Evolutionary conservation across 2,797 vertebrate species (phyloP).

Genomic region (Pseudomugil tenellus): DNA sequence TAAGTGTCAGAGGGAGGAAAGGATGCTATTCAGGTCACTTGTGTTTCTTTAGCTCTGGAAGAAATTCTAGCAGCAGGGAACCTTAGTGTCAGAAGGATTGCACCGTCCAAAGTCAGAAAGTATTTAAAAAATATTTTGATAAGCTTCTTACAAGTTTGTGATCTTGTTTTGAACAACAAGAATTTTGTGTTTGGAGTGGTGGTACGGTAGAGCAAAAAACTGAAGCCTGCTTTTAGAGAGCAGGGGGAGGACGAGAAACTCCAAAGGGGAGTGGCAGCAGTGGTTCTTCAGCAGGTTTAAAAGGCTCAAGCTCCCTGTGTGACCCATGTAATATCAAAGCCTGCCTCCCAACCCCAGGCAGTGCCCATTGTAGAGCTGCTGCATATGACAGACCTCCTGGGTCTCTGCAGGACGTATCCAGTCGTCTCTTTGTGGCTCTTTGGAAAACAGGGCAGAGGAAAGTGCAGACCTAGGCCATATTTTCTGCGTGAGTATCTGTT

Average conservation of each 20-base stretch:
- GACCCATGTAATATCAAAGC: slow-evolving; percentile 85
- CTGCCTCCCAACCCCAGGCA: slow-evolving; percentile 79
- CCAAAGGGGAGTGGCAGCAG: slow-evolving; percentile 63
- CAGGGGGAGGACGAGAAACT: slow-evolving; percentile 74
- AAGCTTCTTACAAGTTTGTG: neutral
- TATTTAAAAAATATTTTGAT: neutral
- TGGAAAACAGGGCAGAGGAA: slow-evolving; percentile 58
- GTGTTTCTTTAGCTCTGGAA: slow-evolving; percentile 62
- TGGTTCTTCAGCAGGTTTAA: slow-evolving; percentile 70
- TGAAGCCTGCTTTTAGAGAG: slow-evolving; percentile 29
- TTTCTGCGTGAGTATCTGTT: slow-evolving; percentile 40
- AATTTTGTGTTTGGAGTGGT: neutral
- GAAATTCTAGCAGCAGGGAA: slow-evolving; percentile 66
- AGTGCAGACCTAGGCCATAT: slow-evolving; percentile 65
- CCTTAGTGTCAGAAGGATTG: slow-evolving; percentile 37
- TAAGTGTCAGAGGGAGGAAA: slow-evolving; percentile 76
- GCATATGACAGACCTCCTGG: slow-evolving; percentile 84
- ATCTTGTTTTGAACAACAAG: neutral
- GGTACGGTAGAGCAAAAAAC: neutral
- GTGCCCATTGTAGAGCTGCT: slow-evolving; percentile 75
- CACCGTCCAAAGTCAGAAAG: slow-evolving; percentile 27
- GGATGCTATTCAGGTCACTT: slow-evolving; percentile 73
- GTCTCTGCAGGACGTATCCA: slow-evolving; percentile 80
- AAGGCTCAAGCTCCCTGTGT: slow-evolving; percentile 78
- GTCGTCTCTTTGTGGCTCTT: slow-evolving; percentile 76